phyloP scores from a whole-genome alignment of 2,113 vertebrate genomes.

The Microcebus ravelobensis region DNA sequence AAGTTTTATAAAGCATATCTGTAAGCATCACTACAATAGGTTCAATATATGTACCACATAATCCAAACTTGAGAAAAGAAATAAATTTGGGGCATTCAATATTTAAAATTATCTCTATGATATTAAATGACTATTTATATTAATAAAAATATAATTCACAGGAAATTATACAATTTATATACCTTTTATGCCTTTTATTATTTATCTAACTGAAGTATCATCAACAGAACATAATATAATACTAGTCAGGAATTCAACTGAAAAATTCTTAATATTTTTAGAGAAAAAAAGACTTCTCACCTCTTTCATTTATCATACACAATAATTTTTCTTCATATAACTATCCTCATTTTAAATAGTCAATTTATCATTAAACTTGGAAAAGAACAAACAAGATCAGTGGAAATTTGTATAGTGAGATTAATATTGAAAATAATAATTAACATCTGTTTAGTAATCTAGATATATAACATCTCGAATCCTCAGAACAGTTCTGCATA shows the following conservation, averaged over 20 bases:
- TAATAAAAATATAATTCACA: conserved; percentile 7
- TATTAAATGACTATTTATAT: background rate
- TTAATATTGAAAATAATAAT: too few relatives aligned
- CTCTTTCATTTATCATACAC: background rate
- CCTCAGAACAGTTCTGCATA: too few relatives aligned
- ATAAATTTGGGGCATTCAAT: background rate
- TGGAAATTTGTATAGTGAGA: too few relatives aligned
- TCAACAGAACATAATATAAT: background rate
- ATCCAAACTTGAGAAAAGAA: background rate
- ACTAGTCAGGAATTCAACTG: background rate
- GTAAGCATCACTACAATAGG: background rate
- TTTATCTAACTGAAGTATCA: background rate
- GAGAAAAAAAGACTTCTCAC: background rate
- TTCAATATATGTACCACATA: background rate
- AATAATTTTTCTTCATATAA: background rate
- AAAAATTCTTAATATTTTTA: background rate
- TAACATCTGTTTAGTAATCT: background rate
- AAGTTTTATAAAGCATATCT: background rate
- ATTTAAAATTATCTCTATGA: background rate
- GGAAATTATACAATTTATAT: background rate
- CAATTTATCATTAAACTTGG: background rate
- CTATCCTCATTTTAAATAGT: background rate
- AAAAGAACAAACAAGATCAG: background rate
- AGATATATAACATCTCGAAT: background rate
- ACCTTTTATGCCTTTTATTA: background rate